phyloP scores from a whole-genome alignment of 2,888 invertebrate species.

The Drosophila maculinotata region DNA sequence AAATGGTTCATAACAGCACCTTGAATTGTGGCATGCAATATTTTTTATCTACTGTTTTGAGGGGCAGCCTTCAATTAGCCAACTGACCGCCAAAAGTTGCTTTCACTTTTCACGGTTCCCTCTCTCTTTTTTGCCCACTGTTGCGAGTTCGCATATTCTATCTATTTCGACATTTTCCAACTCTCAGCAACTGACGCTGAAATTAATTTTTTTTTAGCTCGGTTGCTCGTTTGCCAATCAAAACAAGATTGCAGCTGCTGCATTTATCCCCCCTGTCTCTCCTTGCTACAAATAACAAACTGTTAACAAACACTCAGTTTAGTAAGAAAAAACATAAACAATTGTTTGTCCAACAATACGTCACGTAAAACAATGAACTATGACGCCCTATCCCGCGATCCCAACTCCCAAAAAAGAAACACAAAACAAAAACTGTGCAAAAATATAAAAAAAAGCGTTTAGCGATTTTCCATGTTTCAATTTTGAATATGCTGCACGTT shows the following conservation, averaged over 20 bases:
- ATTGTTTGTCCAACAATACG: constrained; percentile 64
- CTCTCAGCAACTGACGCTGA: constrained; percentile 30
- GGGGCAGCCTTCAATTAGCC: constrained; percentile 67
- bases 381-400: constrained; percentile 20
- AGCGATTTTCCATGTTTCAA: constrained; percentile 57
- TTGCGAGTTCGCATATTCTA: constrained; percentile 24
- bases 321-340: constrained; percentile 66
- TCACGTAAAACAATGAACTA: constrained; percentile 54
- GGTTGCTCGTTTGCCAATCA: constrained; percentile 50
- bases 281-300: constrained; percentile 8
- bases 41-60: constrained; percentile 28
- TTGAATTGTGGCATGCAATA: constrained; percentile 24
- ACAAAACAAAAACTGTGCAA: constrained; percentile 11
- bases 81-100: constrained; percentile 72
- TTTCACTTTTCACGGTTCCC: constrained; percentile 51
- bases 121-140: neutral
- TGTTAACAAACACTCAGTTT: constrained; percentile 51
- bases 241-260: constrained; percentile 48
- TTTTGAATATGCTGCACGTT: constrained; percentile 58
- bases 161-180: constrained; percentile 29
- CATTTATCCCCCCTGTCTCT: neutral
- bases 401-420: neutral
- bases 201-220: constrained; percentile 30
- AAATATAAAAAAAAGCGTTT: constrained; percentile 18
- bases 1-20: constrained; percentile 28